A percentile compares a stretch with the other conserved stretches of the same genome.
Evolutionary conservation across 2,888 invertebrate genomes (phyloP).

Genomic region (Acronicta aceris): DNA sequence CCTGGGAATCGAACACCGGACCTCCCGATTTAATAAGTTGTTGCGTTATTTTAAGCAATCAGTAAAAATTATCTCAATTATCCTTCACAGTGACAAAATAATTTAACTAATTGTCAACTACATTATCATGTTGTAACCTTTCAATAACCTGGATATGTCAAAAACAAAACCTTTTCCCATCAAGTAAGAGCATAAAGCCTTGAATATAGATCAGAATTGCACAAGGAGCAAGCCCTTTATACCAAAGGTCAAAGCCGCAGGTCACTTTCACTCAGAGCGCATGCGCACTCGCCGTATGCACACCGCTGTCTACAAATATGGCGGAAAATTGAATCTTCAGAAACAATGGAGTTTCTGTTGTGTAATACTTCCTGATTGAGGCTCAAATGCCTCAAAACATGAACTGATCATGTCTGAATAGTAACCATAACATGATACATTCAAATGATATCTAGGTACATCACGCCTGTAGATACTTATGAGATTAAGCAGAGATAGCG

Average conservation of each 20-base stretch:
- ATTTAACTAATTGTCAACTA: too few species aligned
- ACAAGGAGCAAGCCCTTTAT: constrained; percentile 46
- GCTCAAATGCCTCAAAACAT: background rate
- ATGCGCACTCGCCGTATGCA: constrained; percentile 31
- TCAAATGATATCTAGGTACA: too few species aligned
- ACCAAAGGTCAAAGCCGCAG: constrained; percentile 53
- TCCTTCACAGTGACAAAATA: too few species aligned
- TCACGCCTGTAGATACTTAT: too few species aligned
- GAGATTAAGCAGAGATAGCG: too few species aligned
- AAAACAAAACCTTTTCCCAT: constrained; percentile 13
- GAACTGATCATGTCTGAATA: too few species aligned
- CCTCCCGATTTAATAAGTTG: too few species aligned
- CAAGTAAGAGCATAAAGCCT: constrained; percentile 35
- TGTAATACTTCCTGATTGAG: constrained; percentile 23
- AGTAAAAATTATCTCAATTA: too few species aligned
- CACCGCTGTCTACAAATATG: constrained; percentile 34
- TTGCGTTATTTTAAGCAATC: too few species aligned
- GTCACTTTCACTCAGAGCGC: constrained; percentile 54
- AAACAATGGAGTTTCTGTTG: constrained; percentile 45
- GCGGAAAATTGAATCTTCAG: constrained; percentile 44
- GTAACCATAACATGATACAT: too few species aligned
- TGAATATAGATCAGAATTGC: constrained; percentile 55
- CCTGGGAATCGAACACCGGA: too few species aligned
- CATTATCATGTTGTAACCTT: too few species aligned
- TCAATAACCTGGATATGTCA: background rate